A percentile compares a stretch with the other conserved stretches of the same genome.
Evolutionary conservation across 2,888 invertebrate species (phyloP).

Genomic region (Ariolimax columbianus): DNA sequence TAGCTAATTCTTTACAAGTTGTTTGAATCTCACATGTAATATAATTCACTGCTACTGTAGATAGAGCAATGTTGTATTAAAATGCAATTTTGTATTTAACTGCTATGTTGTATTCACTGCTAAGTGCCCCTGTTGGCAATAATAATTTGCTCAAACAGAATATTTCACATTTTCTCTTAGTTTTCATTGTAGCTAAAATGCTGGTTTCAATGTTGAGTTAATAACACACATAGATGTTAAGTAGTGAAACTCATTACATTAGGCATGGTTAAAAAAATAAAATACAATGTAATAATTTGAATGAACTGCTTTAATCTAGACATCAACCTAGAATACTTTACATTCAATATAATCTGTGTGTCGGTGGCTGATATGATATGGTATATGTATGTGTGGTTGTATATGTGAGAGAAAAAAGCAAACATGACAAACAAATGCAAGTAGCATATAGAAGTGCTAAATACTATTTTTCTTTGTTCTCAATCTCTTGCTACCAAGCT

Average conservation of each 20-base stretch:
- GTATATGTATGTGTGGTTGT: not conserved
- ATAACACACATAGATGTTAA: not conserved
- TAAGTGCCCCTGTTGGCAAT: not conserved
- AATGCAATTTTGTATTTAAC: not conserved
- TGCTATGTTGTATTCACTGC: not conserved
- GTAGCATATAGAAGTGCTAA: no score
- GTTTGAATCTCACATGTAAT: not conserved
- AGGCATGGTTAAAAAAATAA: no score
- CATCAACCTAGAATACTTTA: not conserved
- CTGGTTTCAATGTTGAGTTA: not conserved
- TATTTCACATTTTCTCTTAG: not conserved
- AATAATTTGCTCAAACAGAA: not conserved
- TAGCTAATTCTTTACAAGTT: not conserved
- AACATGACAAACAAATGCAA: no score
- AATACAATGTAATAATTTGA: no score
- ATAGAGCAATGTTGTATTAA: not conserved
- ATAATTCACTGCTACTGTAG: not conserved
- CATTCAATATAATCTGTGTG: not conserved
- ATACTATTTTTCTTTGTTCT: no score
- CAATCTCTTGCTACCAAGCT: no score
- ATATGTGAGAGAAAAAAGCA: no score
- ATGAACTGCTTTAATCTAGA: no score
- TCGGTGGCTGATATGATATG: not conserved
- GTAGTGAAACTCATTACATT: no score
- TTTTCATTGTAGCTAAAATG: not conserved